Percentiles rank a stretch among this genome's conserved stretches.
phyloP scores from a whole-genome alignment of 2,797 vertebrate genomes.

The Cirrhinus mrigala region DNA sequence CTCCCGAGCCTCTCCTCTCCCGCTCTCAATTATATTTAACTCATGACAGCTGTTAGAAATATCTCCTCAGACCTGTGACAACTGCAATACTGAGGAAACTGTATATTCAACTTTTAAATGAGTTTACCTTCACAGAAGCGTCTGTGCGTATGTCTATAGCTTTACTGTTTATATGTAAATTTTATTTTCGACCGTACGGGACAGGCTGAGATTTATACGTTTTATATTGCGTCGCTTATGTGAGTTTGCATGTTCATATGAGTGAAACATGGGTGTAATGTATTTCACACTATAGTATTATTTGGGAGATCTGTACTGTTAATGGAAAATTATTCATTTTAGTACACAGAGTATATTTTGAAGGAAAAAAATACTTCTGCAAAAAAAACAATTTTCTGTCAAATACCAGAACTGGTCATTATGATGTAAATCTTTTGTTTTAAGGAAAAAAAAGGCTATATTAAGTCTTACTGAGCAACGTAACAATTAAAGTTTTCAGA shows the following conservation, averaged over 20 bases:
- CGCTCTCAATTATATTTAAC: slow-evolving; percentile 61
- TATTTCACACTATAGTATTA: neutral
- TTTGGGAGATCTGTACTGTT: neutral
- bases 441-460: neutral
- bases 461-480: neutral
- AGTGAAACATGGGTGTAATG: neutral
- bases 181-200: neutral
- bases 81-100: slow-evolving; percentile 57
- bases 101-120: slow-evolving; percentile 51
- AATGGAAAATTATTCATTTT: neutral
- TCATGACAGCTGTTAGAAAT: slow-evolving; percentile 62
- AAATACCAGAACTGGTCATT: neutral
- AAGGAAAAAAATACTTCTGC: neutral
- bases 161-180: neutral
- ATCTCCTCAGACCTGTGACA: slow-evolving; percentile 58
- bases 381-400: neutral
- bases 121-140: slow-evolving; percentile 31
- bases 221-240: neutral
- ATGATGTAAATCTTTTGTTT: neutral
- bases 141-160: neutral
- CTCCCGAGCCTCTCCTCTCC: slow-evolving; percentile 43
- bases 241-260: neutral
- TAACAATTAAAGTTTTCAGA: neutral
- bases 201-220: neutral
- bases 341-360: neutral